These are phyloP conservation scores for Steinernema khuongi DNA, from an alignment of 1,140 invertebrate species.

Conservation along the genomic window DNA sequence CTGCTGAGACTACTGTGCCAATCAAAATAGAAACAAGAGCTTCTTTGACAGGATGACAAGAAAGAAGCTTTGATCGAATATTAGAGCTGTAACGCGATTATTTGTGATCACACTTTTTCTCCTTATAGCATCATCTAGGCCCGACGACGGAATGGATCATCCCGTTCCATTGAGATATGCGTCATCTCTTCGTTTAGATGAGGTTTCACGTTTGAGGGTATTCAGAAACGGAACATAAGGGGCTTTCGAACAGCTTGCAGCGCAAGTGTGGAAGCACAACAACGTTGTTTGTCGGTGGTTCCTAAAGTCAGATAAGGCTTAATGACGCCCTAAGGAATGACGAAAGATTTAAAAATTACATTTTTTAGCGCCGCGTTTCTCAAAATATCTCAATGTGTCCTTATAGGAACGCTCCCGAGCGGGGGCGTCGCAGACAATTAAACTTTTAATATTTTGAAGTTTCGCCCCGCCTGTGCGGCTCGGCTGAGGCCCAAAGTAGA, in stretches of 20 bases:
- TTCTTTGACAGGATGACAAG: not conserved
- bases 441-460: too few relatives aligned
- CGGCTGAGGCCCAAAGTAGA: too few relatives aligned
- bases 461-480: too few relatives aligned
- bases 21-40: not conserved
- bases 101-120: not conserved
- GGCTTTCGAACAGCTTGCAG: too few relatives aligned
- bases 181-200: too few relatives aligned
- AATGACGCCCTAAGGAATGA: not conserved
- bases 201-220: too few relatives aligned
- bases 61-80: conserved; percentile 3
- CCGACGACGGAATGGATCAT: too few relatives aligned
- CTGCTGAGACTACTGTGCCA: not conserved
- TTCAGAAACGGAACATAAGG: too few relatives aligned
- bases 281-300: too few relatives aligned
- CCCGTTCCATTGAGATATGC: too few relatives aligned
- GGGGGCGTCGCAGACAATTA: not conserved
- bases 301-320: not conserved
- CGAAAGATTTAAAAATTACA: not conserved
- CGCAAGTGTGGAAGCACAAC: too few relatives aligned
- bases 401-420: not conserved
- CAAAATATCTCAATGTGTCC: not conserved
- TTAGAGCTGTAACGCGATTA: not conserved
- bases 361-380: not conserved
- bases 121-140: too few relatives aligned